phyloP scores from a whole-genome alignment of 2,888 invertebrate genomes.

The Pyrochroa serraticornis region DNA sequence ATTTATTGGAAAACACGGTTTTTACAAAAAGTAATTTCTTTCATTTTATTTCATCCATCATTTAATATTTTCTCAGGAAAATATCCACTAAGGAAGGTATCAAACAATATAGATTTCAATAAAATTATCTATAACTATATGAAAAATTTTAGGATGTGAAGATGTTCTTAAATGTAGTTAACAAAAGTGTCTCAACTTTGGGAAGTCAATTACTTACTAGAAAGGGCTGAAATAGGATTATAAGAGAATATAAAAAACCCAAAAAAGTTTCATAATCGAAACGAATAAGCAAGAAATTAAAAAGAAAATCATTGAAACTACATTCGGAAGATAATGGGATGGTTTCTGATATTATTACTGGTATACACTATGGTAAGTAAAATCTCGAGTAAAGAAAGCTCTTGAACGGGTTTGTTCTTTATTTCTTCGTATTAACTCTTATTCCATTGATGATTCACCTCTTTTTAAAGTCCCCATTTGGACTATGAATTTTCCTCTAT shows the following conservation, averaged over 20 bases:
- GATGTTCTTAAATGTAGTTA: conserved; percentile 69
- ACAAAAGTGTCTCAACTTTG: conserved; percentile 69
- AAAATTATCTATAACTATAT: background rate
- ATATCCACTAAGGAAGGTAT: conserved; percentile 70
- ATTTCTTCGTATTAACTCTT: background rate
- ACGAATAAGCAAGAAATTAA: conserved; percentile 69
- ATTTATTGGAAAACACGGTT: conserved; percentile 72
- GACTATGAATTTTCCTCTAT: conserved; percentile 67
- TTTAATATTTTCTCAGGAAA: conserved; percentile 71
- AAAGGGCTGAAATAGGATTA: conserved; percentile 72
- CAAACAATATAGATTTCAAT: too few species aligned
- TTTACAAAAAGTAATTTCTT: conserved; percentile 77
- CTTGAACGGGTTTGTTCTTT: conserved; percentile 64
- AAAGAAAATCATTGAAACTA: conserved; percentile 72
- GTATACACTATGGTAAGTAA: conserved; percentile 73
- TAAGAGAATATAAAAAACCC: conserved; percentile 69
- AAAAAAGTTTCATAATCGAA: conserved; percentile 72
- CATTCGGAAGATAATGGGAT: conserved; percentile 70
- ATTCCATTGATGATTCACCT: conserved; percentile 9
- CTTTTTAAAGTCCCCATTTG: conserved; percentile 54
- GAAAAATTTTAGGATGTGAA: conserved; percentile 61
- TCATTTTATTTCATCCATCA: conserved; percentile 78
- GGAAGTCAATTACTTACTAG: conserved; percentile 73
- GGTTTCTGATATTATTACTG: conserved; percentile 70
- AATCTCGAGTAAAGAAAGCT: conserved; percentile 60